Conservation (phyloP, 2,113 vertebrate species). For the Rostratula benghalensis region DNA sequence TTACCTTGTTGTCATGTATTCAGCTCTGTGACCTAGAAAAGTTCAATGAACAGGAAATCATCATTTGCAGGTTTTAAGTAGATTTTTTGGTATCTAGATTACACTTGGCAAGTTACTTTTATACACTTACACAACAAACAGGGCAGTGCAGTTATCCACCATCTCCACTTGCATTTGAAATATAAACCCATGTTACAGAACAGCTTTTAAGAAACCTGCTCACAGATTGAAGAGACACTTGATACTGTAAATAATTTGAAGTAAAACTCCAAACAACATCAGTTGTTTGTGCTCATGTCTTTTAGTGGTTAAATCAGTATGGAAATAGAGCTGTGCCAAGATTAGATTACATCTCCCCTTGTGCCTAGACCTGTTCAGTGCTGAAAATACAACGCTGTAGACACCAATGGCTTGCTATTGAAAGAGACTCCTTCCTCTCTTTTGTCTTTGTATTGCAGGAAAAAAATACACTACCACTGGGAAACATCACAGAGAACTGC, state of each 20-base stretch:
- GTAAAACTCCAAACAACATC: constrained; percentile 2
- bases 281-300: background rate
- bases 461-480: background rate
- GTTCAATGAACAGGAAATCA: constrained; percentile 24
- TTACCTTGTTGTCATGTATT: constrained; percentile 99
- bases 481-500: background rate
- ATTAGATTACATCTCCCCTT: background rate
- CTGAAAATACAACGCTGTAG: background rate
- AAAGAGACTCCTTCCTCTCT: background rate
- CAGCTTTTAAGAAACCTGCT: background rate
- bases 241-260: background rate
- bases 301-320: constrained; percentile 9
- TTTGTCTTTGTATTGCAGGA: background rate
- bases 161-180: background rate
- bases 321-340: background rate
- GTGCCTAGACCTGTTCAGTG: background rate
- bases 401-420: background rate
- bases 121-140: background rate
- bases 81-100: background rate
- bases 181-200: background rate
- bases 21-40: constrained; percentile 91
- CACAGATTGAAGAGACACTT: background rate
- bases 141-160: background rate
- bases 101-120: background rate
- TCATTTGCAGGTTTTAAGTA: background rate